These are phyloP conservation scores for Hemicentrotus pulcherrimus DNA, from an alignment of 35 echinoderm and acorn worm species.

Conservation along the genomic window DNA sequence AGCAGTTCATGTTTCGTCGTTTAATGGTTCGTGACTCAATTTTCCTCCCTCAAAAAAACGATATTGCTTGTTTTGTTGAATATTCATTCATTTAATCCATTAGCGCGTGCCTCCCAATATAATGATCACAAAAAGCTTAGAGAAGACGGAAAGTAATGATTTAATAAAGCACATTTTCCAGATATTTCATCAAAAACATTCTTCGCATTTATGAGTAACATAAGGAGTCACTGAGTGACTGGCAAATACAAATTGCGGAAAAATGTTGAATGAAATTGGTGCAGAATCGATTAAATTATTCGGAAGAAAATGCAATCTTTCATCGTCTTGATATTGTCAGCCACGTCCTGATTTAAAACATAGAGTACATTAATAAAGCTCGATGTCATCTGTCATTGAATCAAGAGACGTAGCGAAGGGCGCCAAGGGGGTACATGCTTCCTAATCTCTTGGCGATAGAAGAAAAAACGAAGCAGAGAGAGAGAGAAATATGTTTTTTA, in stretches of 20 bases:
- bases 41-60: not conserved
- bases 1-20: not conserved
- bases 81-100: not conserved
- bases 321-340: not conserved
- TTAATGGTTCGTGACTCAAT: not conserved
- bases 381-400: not conserved
- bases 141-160: not conserved
- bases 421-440: too few relatives aligned
- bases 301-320: not conserved
- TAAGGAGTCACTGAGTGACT: not conserved
- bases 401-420: too few relatives aligned
- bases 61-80: not conserved
- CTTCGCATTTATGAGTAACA: not conserved
- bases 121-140: not conserved
- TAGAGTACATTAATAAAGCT: not conserved
- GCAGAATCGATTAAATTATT: not conserved
- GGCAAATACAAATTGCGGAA: not conserved
- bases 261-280: not conserved
- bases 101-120: not conserved
- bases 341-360: not conserved
- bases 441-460: too few relatives aligned
- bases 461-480: too few relatives aligned
- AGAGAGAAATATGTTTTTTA: too few relatives aligned
- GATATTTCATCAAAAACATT: not conserved
- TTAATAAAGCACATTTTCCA: not conserved